phyloP scores from a whole-genome alignment of 2,888 invertebrate genomes.

The Cantharis nigra region DNA sequence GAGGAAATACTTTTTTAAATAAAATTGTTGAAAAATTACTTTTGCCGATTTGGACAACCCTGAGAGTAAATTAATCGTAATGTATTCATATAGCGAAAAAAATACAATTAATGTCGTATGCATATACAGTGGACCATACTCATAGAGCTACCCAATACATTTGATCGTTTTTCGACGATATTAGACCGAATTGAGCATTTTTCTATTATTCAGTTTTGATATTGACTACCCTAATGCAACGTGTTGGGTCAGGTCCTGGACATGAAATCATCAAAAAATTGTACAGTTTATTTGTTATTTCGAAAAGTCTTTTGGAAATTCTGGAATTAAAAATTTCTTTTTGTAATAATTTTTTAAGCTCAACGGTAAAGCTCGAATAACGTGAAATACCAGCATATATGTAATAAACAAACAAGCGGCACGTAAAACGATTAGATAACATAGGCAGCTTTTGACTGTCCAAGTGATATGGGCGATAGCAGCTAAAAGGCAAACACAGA shows the following conservation, averaged over 20 bases:
- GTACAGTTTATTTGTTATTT: slow-evolving; percentile 3
- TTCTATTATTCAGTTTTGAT: slow-evolving; percentile 51
- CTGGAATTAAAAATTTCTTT: too few relatives aligned
- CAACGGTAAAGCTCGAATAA: not conserved
- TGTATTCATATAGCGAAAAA: slow-evolving; percentile 48
- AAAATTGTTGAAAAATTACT: not conserved
- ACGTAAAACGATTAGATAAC: slow-evolving; percentile 44
- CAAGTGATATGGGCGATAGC: slow-evolving; percentile 44
- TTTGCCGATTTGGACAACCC: slow-evolving; percentile 35
- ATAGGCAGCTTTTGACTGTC: slow-evolving; percentile 45
- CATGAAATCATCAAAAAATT: slow-evolving; percentile 36
- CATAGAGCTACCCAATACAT: slow-evolving; percentile 16
- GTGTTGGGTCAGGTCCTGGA: slow-evolving; percentile 45
- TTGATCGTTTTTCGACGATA: slow-evolving; percentile 32
- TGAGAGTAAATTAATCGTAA: slow-evolving; percentile 40
- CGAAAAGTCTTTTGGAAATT: too few relatives aligned
- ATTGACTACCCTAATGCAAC: slow-evolving; percentile 53
- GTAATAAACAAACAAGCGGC: slow-evolving; percentile 37
- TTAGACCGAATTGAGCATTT: slow-evolving; percentile 37
- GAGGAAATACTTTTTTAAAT: not conserved
- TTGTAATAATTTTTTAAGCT: not conserved
- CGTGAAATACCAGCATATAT: not conserved
- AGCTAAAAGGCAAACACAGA: slow-evolving; percentile 47
- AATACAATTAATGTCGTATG: slow-evolving; percentile 50
- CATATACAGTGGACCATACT: slow-evolving; percentile 42